These are phyloP conservation scores for Colostygia pectinataria DNA, from an alignment of 2,888 invertebrate species.

Conservation along the genomic window DNA sequence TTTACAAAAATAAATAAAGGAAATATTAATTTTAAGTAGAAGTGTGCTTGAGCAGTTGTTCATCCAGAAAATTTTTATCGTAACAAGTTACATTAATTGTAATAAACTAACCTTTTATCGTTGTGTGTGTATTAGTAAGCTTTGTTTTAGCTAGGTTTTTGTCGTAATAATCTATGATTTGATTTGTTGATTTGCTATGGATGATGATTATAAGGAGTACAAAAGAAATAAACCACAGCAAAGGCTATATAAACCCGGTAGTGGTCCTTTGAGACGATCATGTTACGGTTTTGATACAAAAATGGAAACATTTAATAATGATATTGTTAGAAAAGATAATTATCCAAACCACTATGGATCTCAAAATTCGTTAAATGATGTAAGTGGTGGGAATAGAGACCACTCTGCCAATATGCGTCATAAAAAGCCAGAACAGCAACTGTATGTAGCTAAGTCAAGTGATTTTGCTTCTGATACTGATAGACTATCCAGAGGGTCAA, in stretches of 20 bases:
- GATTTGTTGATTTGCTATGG: conserved; percentile 71
- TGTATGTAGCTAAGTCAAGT: conserved; percentile 69
- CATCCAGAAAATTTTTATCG: conserved; percentile 23
- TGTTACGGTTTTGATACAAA: conserved; percentile 83
- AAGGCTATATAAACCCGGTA: conserved; percentile 89
- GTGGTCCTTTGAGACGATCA: conserved; percentile 88
- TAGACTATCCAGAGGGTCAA: conserved; percentile 56
- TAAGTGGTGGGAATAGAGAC: conserved; percentile 53
- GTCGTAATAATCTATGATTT: conserved; percentile 45
- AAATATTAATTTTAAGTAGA: conserved; percentile 10
- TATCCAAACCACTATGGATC: conserved; percentile 67
- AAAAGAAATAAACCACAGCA: conserved; percentile 87
- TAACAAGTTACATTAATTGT: conserved; percentile 16
- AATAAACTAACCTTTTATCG: conserved; percentile 32
- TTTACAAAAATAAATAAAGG: conserved; percentile 1
- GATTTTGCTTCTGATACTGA: conserved; percentile 62
- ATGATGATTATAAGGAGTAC: conserved; percentile 81
- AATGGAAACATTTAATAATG: conserved; percentile 73
- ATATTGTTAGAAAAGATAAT: conserved; percentile 56
- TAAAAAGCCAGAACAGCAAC: conserved; percentile 75
- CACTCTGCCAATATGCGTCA: conserved; percentile 51
- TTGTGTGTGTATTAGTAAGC: conserved; percentile 30
- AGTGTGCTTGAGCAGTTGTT: conserved; percentile 14
- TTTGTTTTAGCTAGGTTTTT: conserved; percentile 44
- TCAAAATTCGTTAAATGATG: conserved; percentile 67